Conservation (phyloP, 2,113 vertebrate genomes). For the Pavo muticus region DNA sequence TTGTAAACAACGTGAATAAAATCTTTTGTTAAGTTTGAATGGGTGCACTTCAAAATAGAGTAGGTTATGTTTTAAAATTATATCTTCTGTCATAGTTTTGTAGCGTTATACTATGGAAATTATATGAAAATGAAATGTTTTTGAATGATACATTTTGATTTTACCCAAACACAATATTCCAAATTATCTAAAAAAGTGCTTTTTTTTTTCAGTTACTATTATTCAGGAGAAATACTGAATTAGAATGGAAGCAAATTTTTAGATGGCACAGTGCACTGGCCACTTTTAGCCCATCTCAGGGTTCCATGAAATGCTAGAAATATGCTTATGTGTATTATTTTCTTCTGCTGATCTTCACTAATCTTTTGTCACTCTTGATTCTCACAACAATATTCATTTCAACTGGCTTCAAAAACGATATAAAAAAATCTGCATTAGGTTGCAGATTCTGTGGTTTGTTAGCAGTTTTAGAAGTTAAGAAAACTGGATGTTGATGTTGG, state of each 20-base stretch:
- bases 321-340: background rate
- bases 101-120: background rate
- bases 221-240: background rate
- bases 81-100: background rate
- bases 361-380: background rate
- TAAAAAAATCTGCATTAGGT: background rate
- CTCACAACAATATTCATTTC: background rate
- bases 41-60: background rate
- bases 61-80: background rate
- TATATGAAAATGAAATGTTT: accelerated
- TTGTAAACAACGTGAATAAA: background rate
- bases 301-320: background rate
- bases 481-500: background rate
- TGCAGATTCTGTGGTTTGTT: background rate
- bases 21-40: background rate
- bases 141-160: background rate
- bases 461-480: background rate
- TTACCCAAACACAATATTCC: background rate
- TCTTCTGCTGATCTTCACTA: background rate
- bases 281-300: accelerated
- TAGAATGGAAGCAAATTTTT: background rate
- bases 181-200: background rate
- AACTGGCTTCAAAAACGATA: background rate
- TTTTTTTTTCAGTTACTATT: background rate
- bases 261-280: background rate